Base-by-base conservation (phyloP, 2,113 vertebrate species). In the Dolichotis patagonum region DNA sequence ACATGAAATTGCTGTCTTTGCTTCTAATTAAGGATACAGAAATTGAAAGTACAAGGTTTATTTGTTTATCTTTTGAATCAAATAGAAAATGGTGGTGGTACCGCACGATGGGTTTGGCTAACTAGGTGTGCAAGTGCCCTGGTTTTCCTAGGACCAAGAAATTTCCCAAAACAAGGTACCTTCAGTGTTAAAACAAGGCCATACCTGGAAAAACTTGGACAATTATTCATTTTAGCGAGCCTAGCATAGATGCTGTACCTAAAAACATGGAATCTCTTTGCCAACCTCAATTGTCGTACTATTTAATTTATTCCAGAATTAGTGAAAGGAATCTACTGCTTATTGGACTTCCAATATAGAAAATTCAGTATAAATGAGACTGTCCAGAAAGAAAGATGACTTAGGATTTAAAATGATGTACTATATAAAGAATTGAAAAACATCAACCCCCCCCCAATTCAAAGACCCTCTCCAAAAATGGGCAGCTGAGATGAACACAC, bases 311-410 rank as follows among this genome's bases (percentile, higher is more conserved):
- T 81, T 97, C 89, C 58, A 35, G 4, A 56, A 82, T 88, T n/a
- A n/a, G n/a, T 20, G 28, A 26, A 67, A 65, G 78, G 63, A 13
- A 96, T 41, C 87, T 63, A 86, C 82, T 84, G 71, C 90, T 97
- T 94, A 10, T 65, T 97, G 43, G 82, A 92, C 58, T 86, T 97
- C 52, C 4, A 41, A 60, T 95, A 78, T 69, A 96, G 96, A 96
- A 97, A 84, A 65, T 19, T 41, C 75, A 84, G 92, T 92, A 94
- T 63, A 81, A 85, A 90, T 96, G 81, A 67, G 94, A 97, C 96
- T 73, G 81, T 93, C 93, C 94, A 97, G 81, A 85, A 97, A 96
- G 49, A 97, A 16, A 97, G 93, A 97, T 96, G 85, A 73, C 26
- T 83, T 94, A 83, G 90, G 84, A 26, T 96, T 97, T 97, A 97